A percentile compares a stretch with the other conserved stretches of the same genome.
Evolutionary conservation across 1,140 invertebrate species (phyloP).

Genomic region (Drosophila sproati): DNA sequence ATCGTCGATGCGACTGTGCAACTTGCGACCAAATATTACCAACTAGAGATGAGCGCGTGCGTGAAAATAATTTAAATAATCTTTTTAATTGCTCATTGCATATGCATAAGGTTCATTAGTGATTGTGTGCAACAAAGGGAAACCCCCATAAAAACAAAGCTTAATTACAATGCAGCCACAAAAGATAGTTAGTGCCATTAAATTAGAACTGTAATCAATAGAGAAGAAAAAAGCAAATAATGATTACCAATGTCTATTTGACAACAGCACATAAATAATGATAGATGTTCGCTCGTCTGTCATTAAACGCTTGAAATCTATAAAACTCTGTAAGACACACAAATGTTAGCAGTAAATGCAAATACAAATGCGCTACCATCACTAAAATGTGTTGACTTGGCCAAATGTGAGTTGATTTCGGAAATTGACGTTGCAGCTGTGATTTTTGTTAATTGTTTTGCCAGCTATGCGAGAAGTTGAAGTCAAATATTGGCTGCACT

Average conservation of each 20-base stretch:
- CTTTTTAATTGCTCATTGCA: background rate
- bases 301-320: background rate
- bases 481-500: constrained; percentile 16
- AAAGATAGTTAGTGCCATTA: constrained; percentile 9
- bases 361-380: constrained; percentile 1
- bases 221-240: constrained; percentile 4
- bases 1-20: constrained; percentile 4
- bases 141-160: constrained; percentile 7
- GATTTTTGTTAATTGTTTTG: constrained; percentile 39
- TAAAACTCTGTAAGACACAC: too few relatives aligned
- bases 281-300: background rate
- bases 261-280: constrained; percentile 14
- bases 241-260: background rate
- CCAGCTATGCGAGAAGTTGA: constrained; percentile 5
- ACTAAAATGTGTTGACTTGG: background rate
- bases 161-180: background rate
- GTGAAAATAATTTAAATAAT: background rate
- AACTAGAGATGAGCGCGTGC: constrained; percentile 14
- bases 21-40: constrained; percentile 21
- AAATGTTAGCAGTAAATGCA: background rate
- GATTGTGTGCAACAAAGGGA: background rate
- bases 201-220: constrained; percentile 20
- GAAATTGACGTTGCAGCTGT: constrained; percentile 8
- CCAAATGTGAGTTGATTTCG: constrained; percentile 9
- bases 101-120: constrained; percentile 1